phyloP scores from a whole-genome alignment of 2,797 vertebrate genomes.

The Onychomys arenicola region DNA sequence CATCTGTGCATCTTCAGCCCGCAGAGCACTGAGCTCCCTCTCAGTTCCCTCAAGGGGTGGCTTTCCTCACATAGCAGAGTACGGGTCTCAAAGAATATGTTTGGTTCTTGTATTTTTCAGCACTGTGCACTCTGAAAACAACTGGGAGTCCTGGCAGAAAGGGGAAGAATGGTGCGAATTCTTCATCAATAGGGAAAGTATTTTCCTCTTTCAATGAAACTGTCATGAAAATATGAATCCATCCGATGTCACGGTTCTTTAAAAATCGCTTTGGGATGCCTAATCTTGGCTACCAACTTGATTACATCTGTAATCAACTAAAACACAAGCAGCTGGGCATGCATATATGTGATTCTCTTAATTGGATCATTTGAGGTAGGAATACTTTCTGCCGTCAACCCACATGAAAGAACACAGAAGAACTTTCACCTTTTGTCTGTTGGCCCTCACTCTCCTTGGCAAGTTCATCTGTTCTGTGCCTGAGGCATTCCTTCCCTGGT shows the following conservation, averaged over 20 bases:
- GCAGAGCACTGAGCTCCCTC: neutral
- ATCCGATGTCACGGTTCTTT: conserved; percentile 15
- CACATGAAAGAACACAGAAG: neutral
- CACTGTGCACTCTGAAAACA: neutral
- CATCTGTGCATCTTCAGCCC: neutral
- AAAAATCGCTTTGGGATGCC: neutral
- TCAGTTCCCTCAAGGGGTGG: neutral
- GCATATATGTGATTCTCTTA: neutral
- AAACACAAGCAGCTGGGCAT: neutral
- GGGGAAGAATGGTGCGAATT: neutral
- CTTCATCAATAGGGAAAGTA: neutral
- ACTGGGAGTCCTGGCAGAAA: neutral
- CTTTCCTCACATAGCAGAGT: neutral
- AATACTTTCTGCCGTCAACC: neutral
- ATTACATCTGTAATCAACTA: neutral
- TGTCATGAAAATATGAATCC: neutral
- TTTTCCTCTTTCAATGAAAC: conserved; percentile 36
- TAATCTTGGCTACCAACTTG: neutral
- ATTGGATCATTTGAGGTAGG: neutral
- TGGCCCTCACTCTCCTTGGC: neutral
- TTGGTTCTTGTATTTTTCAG: neutral
- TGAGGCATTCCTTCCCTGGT: neutral
- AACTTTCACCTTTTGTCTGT: neutral
- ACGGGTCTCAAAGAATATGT: neutral
- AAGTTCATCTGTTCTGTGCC: neutral